Evolutionary conservation across 2,113 vertebrate species (phyloP).

Genomic region (Coreoperca whiteheadi): DNA sequence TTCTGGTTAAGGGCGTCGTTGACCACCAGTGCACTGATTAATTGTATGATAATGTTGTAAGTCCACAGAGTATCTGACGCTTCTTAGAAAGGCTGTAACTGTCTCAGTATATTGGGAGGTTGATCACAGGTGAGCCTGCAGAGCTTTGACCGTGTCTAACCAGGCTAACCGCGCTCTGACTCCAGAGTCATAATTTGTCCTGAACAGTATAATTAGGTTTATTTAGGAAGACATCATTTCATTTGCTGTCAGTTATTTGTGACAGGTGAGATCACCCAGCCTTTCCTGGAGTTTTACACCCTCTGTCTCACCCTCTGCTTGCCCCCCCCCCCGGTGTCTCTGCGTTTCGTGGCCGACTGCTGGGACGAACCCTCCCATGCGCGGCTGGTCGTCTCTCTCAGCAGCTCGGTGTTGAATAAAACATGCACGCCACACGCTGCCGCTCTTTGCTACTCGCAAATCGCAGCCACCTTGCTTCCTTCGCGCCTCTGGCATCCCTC

Average conservation of each 20-base stretch:
- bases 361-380: constrained; percentile 55
- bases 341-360: constrained; percentile 30
- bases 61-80: too few relatives aligned
- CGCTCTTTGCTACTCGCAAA: constrained; percentile 60
- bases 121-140: too few relatives aligned
- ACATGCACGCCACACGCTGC: constrained; percentile 67
- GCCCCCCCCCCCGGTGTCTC: too few relatives aligned
- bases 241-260: background rate
- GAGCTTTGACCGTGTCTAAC: too few relatives aligned
- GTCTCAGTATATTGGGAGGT: too few relatives aligned
- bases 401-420: constrained; percentile 73
- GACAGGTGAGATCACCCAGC: background rate
- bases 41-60: too few relatives aligned
- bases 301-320: too few relatives aligned
- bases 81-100: too few relatives aligned
- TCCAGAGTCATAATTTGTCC: background rate
- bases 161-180: too few relatives aligned
- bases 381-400: constrained; percentile 52
- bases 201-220: background rate
- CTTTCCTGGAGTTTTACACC: too few relatives aligned
- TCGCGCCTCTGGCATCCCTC: constrained; percentile 17
- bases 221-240: background rate
- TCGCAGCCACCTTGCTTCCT: constrained; percentile 62
- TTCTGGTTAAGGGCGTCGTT: too few relatives aligned
- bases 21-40: too few relatives aligned